A percentile compares a stretch with the other conserved stretches of the same genome.
Conservation (phyloP, 1,140 invertebrate species). For the Neodiprion pinetum region DNA sequence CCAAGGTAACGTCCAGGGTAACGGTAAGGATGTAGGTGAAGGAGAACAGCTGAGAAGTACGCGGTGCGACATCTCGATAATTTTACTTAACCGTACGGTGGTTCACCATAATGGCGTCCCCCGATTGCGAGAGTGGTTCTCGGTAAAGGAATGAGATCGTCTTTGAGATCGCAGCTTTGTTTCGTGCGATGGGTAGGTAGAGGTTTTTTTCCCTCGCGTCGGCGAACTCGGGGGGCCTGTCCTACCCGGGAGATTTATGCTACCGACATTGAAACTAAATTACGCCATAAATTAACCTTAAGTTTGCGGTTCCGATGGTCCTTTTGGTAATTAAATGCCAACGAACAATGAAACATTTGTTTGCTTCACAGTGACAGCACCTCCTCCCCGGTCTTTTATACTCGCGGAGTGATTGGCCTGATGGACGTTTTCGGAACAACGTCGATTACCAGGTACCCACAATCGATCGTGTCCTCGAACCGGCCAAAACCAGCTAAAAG, state of each 20-base stretch:
- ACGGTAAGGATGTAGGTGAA: too few relatives aligned
- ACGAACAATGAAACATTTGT: constrained; percentile 22
- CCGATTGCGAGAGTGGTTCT: not conserved
- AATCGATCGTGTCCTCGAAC: not conserved
- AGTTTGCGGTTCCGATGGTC: constrained; percentile 28
- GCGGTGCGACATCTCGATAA: too few relatives aligned
- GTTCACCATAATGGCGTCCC: not conserved
- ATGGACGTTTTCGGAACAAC: constrained; percentile 14
- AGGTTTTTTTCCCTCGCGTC: constrained; percentile 27
- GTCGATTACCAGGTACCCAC: constrained; percentile 7
- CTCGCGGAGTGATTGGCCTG: constrained; percentile 5
- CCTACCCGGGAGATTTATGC: constrained; percentile 36
- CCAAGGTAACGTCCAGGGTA: too few relatives aligned
- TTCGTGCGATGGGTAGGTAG: not conserved
- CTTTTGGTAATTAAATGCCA: constrained; percentile 18
- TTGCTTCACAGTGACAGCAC: constrained; percentile 11
- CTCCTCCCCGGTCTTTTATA: not conserved
- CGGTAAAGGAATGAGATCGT: constrained; percentile 4
- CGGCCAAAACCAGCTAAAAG: not conserved
- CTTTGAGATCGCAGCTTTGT: constrained; percentile 8
- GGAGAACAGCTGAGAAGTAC: too few relatives aligned
- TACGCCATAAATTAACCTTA: constrained; percentile 44
- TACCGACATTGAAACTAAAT: constrained; percentile 42
- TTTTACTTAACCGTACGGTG: not conserved
- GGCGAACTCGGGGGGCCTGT: constrained; percentile 25